A percentile compares a stretch with the other conserved stretches of the same genome.
phyloP scores from a whole-genome alignment of 1,140 invertebrate species.

The Dryas iulia region DNA sequence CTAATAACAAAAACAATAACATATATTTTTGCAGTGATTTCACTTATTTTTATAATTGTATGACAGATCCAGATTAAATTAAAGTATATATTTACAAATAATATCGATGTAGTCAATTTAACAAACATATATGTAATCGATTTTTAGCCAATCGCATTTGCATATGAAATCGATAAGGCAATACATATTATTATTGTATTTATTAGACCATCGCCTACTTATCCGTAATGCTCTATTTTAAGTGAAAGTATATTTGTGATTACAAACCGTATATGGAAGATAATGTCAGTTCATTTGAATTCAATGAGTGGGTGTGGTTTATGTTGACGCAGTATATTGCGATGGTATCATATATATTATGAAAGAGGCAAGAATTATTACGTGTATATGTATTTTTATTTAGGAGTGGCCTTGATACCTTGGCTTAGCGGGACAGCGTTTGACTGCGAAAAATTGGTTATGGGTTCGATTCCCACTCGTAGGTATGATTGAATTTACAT shows the following conservation, averaged over 20 bases:
- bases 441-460: too few species aligned
- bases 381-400: too few species aligned
- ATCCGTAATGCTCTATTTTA: neutral
- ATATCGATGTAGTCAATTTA: neutral
- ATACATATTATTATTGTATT: neutral
- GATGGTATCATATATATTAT: neutral
- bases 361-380: neutral
- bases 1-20: neutral
- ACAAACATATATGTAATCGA: neutral
- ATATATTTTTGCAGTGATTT: neutral
- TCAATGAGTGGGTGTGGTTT: neutral
- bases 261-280: neutral
- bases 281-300: neutral
- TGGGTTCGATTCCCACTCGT: too few species aligned
- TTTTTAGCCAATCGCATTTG: neutral
- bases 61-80: neutral
- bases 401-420: too few species aligned
- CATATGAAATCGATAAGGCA: constrained; percentile 13
- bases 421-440: too few species aligned
- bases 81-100: neutral
- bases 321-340: neutral
- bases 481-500: too few species aligned
- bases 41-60: neutral
- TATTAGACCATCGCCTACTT: neutral
- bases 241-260: neutral